Evolutionary conservation across 2,888 invertebrate species (phyloP), one percentile per base, ranked within the genome.

Genomic region (Selenia dentaria): DNA sequence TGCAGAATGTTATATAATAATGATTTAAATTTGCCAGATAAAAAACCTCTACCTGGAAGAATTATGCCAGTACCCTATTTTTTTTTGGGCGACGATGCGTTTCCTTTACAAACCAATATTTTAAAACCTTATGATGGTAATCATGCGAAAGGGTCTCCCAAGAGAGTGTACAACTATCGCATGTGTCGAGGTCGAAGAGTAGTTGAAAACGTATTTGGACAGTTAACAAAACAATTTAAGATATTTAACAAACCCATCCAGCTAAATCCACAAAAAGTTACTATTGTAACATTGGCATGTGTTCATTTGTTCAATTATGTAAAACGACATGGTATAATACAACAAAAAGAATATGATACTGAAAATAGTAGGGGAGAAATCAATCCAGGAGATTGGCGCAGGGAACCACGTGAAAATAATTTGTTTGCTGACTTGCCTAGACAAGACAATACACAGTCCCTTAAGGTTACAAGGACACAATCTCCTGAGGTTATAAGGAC

Each of bases 281-380:
- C 16, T 16, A 16, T 5, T 16, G 16, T 16, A 16, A n/a, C n/a
- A n/a, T n/a, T n/a, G n/a, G n/a, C n/a, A n/a, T n/a, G n/a, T n/a
- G n/a, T n/a, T n/a, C n/a, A 51, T 51, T 51, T 54, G n/a, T 54
- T 51, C 3, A 54, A 47, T 54, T 54, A 47, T 50, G 8, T 50
- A 2, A 54, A 54, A 54, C 27, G 26, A 54, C 4, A 6, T 9
- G 16, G 3, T 16, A 5, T 5, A 16, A 29, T 29, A 29, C 38
- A 29, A 9, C 38, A 14, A 38, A 38, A 38, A 8, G 38, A 38
- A 38, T 38, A 38, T 24, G 38, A 38, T 38, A 13, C 38, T 38
- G 38, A 38, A 38, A 38, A 38, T 38, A 14, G 3, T 38, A 22
- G 3, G 8, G 43, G 46, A 51, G 51, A 54, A 50, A 14, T 54